Base-by-base conservation (phyloP, 2,113 vertebrate genomes). In the Petroica traversi region DNA sequence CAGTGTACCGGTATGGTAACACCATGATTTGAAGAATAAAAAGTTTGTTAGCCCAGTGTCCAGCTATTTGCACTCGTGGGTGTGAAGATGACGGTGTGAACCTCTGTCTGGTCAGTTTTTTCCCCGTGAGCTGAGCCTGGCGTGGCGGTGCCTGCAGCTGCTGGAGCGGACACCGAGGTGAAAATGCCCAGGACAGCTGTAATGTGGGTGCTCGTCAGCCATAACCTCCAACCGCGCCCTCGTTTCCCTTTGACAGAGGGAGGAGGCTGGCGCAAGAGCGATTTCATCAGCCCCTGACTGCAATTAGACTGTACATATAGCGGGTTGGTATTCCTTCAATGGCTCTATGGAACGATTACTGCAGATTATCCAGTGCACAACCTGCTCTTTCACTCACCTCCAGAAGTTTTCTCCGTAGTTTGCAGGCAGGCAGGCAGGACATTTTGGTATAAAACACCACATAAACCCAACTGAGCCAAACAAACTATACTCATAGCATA, bases 231-330 rank as follows among this genome's bases (percentile, higher is more conserved):
- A 13, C 85, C 23, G 0, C 74, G 28, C 89, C 74, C 84, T 81
- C 1, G 0, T 38, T 77, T 84, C 69, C 43, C 48, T 82, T 51
- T 40, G 57, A 15, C 52, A 59, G 4, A 57, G 66, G 58, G 85
- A 94, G 81, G 66, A 59, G 74, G 57, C n/a, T 57, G 28, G 68
- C 0, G 2, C 52, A 74, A 55, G 26, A 40, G 19, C 0, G 3
- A 17, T 92, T 67, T 57, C 92, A 76, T 80, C 88, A 88, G 62
- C 67, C 58, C 80, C 51, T 24, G 62, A 7, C 58, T 76, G 62
- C 43, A 78, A 41, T 49, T 16, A 62, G 54, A 5, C n/a, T 19
- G 12, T 29, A 38, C 36, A 6, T 33, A 5, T 92, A 95, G 78
- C 59, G 59, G 82, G 59, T 3, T 90, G 90, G 8, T 85, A 6